phyloP scores from a whole-genome alignment of 2,797 vertebrate species.

The Myripristis jacobus region DNA sequence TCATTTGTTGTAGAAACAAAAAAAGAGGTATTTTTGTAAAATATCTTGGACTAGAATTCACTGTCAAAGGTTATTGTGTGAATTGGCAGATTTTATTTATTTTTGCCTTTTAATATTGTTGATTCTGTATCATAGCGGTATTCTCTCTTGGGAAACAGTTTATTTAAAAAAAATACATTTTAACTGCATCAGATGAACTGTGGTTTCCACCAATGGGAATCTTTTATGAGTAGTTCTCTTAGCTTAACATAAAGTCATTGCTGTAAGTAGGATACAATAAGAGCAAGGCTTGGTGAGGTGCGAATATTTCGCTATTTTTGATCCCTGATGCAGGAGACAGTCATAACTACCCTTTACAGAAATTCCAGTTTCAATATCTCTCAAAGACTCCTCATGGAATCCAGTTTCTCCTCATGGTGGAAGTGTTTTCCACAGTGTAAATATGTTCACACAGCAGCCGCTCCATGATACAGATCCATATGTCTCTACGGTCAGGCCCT shows the following conservation, averaged over 20 bases:
- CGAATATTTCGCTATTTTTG: background rate
- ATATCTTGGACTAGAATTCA: slow-evolving; percentile 75
- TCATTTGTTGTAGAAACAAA: slow-evolving; percentile 79
- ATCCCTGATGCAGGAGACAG: background rate
- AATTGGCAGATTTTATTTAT: slow-evolving; percentile 77
- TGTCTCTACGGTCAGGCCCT: slow-evolving; percentile 28
- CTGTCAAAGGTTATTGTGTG: slow-evolving; percentile 69
- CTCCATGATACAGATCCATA: slow-evolving; percentile 17
- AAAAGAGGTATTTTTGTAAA: slow-evolving; percentile 84
- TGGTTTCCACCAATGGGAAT: slow-evolving; percentile 3
- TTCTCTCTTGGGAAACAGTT: slow-evolving; percentile 64
- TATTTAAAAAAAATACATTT: slow-evolving; percentile 39
- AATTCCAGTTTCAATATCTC: too few species aligned
- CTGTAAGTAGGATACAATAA: background rate
- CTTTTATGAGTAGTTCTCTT: slow-evolving; percentile 30
- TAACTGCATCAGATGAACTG: slow-evolving; percentile 19
- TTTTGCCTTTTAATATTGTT: slow-evolving; percentile 77
- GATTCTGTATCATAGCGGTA: slow-evolving; percentile 69
- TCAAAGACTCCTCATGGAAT: background rate
- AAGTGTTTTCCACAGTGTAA: slow-evolving; percentile 34
- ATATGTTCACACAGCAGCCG: slow-evolving; percentile 6
- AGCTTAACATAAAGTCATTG: slow-evolving; percentile 6
- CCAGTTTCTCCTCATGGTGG: slow-evolving; percentile 15
- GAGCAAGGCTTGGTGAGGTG: background rate
- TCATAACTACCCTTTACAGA: background rate